Evolutionary conservation across 2,888 invertebrate genomes (phyloP).

Genomic region (Archips xylosteana): DNA sequence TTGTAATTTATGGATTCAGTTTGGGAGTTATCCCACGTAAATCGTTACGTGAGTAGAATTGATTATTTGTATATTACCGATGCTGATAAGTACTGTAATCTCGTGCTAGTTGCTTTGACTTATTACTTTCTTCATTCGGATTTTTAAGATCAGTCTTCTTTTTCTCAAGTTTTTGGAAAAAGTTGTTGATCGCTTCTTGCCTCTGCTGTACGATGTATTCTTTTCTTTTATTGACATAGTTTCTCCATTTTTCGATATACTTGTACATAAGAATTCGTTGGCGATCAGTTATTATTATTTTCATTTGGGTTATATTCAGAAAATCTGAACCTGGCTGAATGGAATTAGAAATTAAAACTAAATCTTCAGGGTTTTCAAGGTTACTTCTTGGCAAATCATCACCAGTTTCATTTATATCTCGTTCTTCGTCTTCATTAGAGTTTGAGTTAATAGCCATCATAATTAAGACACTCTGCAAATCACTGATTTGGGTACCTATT

Average conservation of each 20-base stretch:
- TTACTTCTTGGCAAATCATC: conserved; percentile 20
- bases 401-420: conserved; percentile 31
- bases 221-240: conserved; percentile 59
- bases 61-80: conserved; percentile 56
- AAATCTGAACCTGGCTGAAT: conserved; percentile 44
- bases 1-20: too few relatives aligned
- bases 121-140: conserved; percentile 58
- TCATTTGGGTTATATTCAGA: conserved; percentile 63
- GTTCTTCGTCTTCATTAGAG: conserved; percentile 50
- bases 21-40: too few relatives aligned
- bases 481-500: conserved; percentile 50
- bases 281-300: conserved; percentile 55
- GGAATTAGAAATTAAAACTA: conserved; percentile 27
- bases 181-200: conserved; percentile 65
- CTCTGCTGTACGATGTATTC: conserved; percentile 62
- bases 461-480: conserved; percentile 69
- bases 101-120: conserved; percentile 60
- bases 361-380: conserved; percentile 8
- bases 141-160: conserved; percentile 61
- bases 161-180: conserved; percentile 73
- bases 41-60: neutral
- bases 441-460: conserved; percentile 71
- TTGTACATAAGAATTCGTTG: conserved; percentile 62
- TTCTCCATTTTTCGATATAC: conserved; percentile 69
- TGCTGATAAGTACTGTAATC: conserved; percentile 78